Base-by-base conservation (phyloP, 2,888 invertebrate species). In the Eilema griseolum region DNA sequence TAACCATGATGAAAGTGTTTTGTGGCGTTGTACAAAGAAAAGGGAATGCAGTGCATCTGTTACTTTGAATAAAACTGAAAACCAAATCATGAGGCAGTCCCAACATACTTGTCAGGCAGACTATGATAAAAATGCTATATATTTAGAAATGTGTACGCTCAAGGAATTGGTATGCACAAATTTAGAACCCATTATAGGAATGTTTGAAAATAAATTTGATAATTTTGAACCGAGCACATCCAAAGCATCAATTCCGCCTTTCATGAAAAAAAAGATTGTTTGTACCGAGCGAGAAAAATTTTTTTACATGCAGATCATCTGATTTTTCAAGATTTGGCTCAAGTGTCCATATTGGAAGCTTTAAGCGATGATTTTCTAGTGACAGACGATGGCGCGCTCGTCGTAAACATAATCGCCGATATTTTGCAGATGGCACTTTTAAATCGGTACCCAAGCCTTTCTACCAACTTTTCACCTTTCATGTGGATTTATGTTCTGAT, bases 251-350 rank as follows among this genome's bases (percentile, higher is more conserved):
- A 37, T 37, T 14, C 41, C 14, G 69, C 61, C 59, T 68, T 67
- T 68, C 65, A 69, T 37, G 66, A 66, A 66, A 67, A 67, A 67
- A 31, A 52, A 33, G 10, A 33, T 33, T 33, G 33, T 33, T 67
- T 67, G 23, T 62, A 67, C 16, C 28, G 14, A 37, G 37, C 37
- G 14, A 37, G 37, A 37, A 37, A 12, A 12, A 3, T 37, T 37
- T 37, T 37, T 37, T 12, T 37, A 37, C 37, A 37, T 37, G 37
- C 64, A 67, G 60, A 67, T 61, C 67, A 64, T 67, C 67, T 64
- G 67, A 61, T 46, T 67, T 64, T 71, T 71, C 63, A 71, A 67
- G 64, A 71, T 67, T 60, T 71, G 59, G 71, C 46, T 67, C 59
- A 67, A 63, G 37, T 37, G 37, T 37, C 37, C 37, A 14, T 37